Evolutionary conservation across 2,113 vertebrate species (phyloP).

Genomic region (Nothoprocta pentlandii): DNA sequence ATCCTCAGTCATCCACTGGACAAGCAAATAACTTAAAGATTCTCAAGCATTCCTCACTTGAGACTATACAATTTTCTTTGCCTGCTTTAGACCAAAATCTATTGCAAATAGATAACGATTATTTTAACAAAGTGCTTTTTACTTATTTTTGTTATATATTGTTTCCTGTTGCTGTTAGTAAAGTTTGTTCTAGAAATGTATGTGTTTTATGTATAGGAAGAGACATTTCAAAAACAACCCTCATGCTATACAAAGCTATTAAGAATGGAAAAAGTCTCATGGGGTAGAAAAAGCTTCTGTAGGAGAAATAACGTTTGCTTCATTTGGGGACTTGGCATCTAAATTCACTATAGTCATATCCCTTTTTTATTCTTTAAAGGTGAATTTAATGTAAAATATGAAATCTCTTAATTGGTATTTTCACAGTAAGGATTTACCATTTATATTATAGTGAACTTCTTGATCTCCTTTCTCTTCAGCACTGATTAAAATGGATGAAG

Average conservation of each 20-base stretch:
- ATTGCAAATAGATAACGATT: neutral
- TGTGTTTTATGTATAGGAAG: neutral
- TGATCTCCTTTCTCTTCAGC: neutral
- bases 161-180: neutral
- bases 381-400: neutral
- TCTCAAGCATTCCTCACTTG: neutral
- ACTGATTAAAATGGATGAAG: neutral
- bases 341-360: neutral
- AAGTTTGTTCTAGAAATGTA: neutral
- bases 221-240: neutral
- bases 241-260: neutral
- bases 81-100: conserved; percentile 53
- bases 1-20: neutral
- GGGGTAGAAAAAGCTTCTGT: neutral
- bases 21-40: neutral
- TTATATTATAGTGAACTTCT: neutral
- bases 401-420: conserved; percentile 12
- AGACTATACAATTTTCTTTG: conserved; percentile 27
- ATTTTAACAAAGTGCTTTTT: conserved; percentile 44
- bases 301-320: neutral
- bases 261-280: neutral
- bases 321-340: neutral
- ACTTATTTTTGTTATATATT: neutral
- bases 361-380: neutral
- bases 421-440: neutral